phyloP scores from a whole-genome alignment of 2,797 vertebrate species.

The Sebastiscus tertius region DNA sequence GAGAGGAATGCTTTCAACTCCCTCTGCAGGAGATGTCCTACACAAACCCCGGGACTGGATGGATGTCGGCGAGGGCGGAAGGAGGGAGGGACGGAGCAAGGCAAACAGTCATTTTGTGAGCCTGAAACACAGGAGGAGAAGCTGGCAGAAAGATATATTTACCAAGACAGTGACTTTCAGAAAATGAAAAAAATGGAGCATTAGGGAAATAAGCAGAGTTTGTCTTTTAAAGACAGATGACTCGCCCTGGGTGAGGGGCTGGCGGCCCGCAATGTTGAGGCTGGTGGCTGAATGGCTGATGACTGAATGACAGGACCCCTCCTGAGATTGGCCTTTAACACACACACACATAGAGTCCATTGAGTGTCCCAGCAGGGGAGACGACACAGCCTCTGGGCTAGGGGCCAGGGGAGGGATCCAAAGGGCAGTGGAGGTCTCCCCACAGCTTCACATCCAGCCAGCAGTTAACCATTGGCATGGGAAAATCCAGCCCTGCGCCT shows the following conservation, averaged over 20 bases:
- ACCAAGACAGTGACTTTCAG: constrained; percentile 28
- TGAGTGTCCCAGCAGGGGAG: constrained; percentile 76
- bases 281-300: constrained; percentile 77
- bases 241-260: constrained; percentile 75
- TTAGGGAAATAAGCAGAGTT: constrained; percentile 59
- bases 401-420: constrained; percentile 68
- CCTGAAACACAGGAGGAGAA: constrained; percentile 40
- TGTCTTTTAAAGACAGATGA: constrained; percentile 79
- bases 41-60: constrained; percentile 65
- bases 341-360: constrained; percentile 69
- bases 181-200: constrained; percentile 47
- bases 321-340: constrained; percentile 70
- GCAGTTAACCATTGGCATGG: constrained; percentile 82
- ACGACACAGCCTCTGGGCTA: constrained; percentile 67
- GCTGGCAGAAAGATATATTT: constrained; percentile 44
- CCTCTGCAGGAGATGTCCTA: constrained; percentile 80
- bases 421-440: constrained; percentile 76
- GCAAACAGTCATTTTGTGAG: constrained; percentile 53
- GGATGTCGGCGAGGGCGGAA: constrained; percentile 60
- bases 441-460: constrained; percentile 69
- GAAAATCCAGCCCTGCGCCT: constrained; percentile 73
- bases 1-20: constrained; percentile 84
- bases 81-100: constrained; percentile 39
- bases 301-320: constrained; percentile 79
- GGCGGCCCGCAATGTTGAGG: constrained; percentile 53